Percentiles rank a stretch among this genome's conserved stretches.
Conservation (phyloP, 2,888 invertebrate species). For the Pseudeuparius sepicola region DNA sequence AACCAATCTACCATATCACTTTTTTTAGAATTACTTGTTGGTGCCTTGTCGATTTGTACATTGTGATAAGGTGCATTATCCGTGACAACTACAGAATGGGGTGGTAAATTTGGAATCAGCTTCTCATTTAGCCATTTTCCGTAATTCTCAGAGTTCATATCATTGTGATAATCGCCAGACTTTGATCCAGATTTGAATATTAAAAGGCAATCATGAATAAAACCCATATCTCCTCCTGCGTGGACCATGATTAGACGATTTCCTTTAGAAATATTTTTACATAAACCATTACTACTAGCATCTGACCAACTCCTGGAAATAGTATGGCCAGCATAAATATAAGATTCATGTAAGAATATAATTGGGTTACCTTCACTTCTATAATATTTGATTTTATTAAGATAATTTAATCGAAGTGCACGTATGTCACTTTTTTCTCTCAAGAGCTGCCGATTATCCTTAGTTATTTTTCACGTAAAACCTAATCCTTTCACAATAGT, state of each 20-base stretch:
- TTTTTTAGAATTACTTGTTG: no score
- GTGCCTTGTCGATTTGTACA: slow-evolving; percentile 13
- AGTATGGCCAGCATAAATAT: no score
- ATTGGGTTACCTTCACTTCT: no score
- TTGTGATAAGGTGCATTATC: slow-evolving; percentile 22
- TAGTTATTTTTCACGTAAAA: no score
- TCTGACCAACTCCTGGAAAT: slow-evolving; percentile 20
- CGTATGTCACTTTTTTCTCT: no score
- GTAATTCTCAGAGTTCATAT: slow-evolving; percentile 19
- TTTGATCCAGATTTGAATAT: no score
- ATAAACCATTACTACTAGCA: slow-evolving; percentile 15
- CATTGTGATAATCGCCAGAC: slow-evolving; percentile 17
- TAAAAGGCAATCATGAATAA: slow-evolving; percentile 14
- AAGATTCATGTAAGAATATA: no score
- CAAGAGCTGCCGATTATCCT: no score
- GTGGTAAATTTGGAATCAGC: slow-evolving; percentile 20
- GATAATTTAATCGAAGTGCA: no score
- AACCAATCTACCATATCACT: no score
- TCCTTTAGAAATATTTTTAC: slow-evolving; percentile 16
- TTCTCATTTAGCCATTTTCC: slow-evolving; percentile 16
- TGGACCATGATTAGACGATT: slow-evolving; percentile 16
- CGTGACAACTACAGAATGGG: slow-evolving; percentile 21
- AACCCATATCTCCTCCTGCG: slow-evolving; percentile 19
- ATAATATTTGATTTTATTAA: no score
- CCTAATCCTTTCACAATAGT: no score